Base-by-base conservation (phyloP, 2,888 invertebrate genomes). In the Frankliniella intonsa region DNA sequence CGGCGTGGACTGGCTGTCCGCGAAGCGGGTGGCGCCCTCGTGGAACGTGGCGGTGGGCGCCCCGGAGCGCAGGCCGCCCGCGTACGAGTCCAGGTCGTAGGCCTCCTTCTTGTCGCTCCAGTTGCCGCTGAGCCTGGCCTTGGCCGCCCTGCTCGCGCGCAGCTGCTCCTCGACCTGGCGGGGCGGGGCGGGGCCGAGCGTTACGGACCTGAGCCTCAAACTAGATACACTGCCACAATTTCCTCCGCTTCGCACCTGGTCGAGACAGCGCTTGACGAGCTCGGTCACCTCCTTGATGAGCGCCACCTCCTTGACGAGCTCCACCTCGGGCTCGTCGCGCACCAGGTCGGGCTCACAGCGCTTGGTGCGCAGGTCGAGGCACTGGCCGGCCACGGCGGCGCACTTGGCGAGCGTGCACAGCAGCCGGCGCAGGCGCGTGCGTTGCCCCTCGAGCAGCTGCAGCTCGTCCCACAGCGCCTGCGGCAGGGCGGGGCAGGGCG, bases 51-150 rank as follows among this genome's bases (percentile, higher is more conserved):
- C 91, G 27, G 91, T 92, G 80, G 89, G 90, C 0, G 93, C 94
- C 86, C 90, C 90, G 81, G 94, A 92, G 83, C 91, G 92, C 10
- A 97, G 89, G 14, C 92, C 90, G 79, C 93, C 89, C 87, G 94
- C 94, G 0, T 88, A 88, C 0, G 93, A 88, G 85, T 97, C 97
- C 7, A 95, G 92, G 84, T 93, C 92, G 86, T 94, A 93, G 0
- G 96, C 92, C 86, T 94, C 92, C 83, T 91, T 91, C 89, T 97
- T 97, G 86, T 97, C 96, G 85, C 96, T 96, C 96, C 96, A 97
- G 87, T 97, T 97, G 86, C 92, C 93, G 88, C 97, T 97, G 83
- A 97, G 90, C 80, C 93, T 91, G 84, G 93, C 92, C 87, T 97
- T 96, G 0, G 94, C 93, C 22, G 94, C 92, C 86, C 94, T 94